A percentile compares a stretch with the other conserved stretches of the same genome.
phyloP scores from a whole-genome alignment of 2,797 vertebrate genomes.

The Hyperoplus immaculatus region DNA sequence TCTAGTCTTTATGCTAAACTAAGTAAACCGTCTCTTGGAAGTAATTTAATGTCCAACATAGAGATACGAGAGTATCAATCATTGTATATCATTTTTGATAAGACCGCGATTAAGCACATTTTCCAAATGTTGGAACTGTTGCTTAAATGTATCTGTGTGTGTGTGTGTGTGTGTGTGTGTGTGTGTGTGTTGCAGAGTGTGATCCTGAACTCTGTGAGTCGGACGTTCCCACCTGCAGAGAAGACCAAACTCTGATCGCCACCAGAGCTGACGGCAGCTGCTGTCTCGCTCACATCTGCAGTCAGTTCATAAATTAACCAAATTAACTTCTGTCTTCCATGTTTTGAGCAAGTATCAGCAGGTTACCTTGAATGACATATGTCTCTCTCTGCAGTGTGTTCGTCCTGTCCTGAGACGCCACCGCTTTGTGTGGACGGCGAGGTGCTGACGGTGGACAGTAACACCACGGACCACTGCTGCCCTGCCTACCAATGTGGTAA shows the following conservation, averaged over 20 bases:
- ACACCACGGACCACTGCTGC: conserved; percentile 91
- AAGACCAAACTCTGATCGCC: conserved; percentile 90
- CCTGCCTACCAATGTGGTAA: conserved; percentile 93
- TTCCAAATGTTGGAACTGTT: background rate
- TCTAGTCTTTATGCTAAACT: background rate
- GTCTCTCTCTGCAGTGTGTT: conserved; percentile 85
- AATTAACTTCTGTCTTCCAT: background rate
- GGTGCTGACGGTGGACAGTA: conserved; percentile 88
- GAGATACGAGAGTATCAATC: background rate
- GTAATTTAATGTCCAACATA: background rate
- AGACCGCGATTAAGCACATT: background rate
- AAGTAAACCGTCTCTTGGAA: background rate
- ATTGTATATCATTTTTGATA: too few relatives aligned
- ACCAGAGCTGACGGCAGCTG: conserved; percentile 90
- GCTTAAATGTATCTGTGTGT: background rate
- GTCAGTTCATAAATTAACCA: conserved; percentile 76
- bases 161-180: background rate
- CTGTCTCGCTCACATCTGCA: conserved; percentile 93
- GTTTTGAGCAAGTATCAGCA: background rate
- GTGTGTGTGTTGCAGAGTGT: conserved; percentile 86
- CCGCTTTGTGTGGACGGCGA: conserved; percentile 92
- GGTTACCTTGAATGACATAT: background rate
- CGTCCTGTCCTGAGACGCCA: conserved; percentile 84
- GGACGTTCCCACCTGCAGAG: conserved; percentile 86
- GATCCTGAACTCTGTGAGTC: conserved; percentile 92